Percentiles rank a stretch among this genome's conserved stretches.
Conservation (phyloP, 1,140 invertebrate genomes). For the Dendrolimus kikuchii region DNA sequence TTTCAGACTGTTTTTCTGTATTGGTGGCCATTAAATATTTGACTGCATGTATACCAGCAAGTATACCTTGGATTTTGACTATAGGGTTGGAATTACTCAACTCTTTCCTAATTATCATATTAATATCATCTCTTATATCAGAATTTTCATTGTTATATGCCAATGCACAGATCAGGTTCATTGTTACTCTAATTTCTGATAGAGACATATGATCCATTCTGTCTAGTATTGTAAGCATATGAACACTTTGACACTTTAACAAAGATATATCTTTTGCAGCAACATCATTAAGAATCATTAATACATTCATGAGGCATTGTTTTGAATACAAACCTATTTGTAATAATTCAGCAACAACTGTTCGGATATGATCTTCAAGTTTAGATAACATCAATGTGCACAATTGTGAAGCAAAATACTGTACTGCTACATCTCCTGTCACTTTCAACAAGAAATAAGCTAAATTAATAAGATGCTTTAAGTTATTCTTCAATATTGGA, state of each 20-base stretch:
- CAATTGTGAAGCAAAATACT: conserved; percentile 52
- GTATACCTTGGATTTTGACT: conserved; percentile 62
- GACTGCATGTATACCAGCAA: conserved; percentile 59
- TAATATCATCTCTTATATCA: conserved; percentile 60
- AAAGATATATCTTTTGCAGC: conserved; percentile 47
- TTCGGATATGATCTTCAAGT: conserved; percentile 45
- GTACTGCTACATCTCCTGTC: conserved; percentile 41
- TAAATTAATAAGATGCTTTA: conserved; percentile 48
- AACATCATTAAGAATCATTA: conserved; percentile 58
- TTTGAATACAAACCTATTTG: conserved; percentile 49
- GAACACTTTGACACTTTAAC: conserved; percentile 55
- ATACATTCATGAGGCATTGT: conserved; percentile 44
- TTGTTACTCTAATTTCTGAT: conserved; percentile 52
- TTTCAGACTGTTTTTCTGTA: conserved; percentile 27
- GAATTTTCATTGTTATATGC: conserved; percentile 62
- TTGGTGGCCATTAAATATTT: conserved; percentile 53
- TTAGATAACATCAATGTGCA: conserved; percentile 55
- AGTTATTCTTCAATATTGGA: conserved; percentile 55
- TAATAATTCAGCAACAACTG: conserved; percentile 49
- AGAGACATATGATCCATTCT: conserved; percentile 56
- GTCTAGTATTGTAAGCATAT: conserved; percentile 61
- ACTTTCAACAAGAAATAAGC: conserved; percentile 49
- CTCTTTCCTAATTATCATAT: conserved; percentile 67
- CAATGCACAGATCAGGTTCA: conserved; percentile 62
- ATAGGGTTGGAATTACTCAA: conserved; percentile 51